Conservation (phyloP, 1,140 invertebrate species). For the Ephestia elutella region DNA sequence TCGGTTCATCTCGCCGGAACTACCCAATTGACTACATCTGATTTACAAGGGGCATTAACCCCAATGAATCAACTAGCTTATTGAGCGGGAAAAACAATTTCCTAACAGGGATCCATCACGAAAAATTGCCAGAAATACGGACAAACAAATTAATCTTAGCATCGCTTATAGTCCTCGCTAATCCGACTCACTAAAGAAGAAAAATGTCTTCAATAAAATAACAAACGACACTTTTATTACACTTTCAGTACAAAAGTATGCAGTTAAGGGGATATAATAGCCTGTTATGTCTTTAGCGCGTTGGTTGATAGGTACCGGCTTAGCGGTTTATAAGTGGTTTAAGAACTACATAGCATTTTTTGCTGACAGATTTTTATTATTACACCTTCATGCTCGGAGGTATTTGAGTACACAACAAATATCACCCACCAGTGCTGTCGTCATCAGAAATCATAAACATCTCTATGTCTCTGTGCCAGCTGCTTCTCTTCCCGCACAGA, state of each 20-base stretch:
- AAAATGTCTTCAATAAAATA: slow-evolving; percentile 23
- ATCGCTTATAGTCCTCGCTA: slow-evolving; percentile 6
- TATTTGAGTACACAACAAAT: too few relatives aligned
- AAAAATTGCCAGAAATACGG: neutral
- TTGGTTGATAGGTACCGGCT: neutral
- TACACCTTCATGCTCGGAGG: too few relatives aligned
- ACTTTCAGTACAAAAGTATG: slow-evolving; percentile 21
- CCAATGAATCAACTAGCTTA: neutral
- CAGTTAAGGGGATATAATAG: slow-evolving; percentile 29
- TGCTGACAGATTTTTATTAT: too few relatives aligned
- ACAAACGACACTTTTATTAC: slow-evolving; percentile 27
- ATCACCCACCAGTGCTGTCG: too few relatives aligned
- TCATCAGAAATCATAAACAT: too few relatives aligned
- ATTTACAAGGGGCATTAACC: neutral
- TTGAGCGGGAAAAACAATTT: neutral
- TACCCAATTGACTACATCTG: neutral
- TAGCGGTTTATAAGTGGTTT: neutral
- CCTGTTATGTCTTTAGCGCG: slow-evolving; percentile 22
- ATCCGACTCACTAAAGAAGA: slow-evolving; percentile 7
- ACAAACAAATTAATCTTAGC: slow-evolving; percentile 5
- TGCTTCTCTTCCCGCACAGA: too few relatives aligned
- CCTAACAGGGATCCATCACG: neutral
- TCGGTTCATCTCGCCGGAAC: too few relatives aligned
- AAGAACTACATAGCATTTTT: too few relatives aligned
- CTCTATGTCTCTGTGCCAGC: too few relatives aligned